These are phyloP conservation scores for Cataglyphis rosenhaueri DNA, from an alignment of 2,888 invertebrate genomes.

Conservation along the genomic window DNA sequence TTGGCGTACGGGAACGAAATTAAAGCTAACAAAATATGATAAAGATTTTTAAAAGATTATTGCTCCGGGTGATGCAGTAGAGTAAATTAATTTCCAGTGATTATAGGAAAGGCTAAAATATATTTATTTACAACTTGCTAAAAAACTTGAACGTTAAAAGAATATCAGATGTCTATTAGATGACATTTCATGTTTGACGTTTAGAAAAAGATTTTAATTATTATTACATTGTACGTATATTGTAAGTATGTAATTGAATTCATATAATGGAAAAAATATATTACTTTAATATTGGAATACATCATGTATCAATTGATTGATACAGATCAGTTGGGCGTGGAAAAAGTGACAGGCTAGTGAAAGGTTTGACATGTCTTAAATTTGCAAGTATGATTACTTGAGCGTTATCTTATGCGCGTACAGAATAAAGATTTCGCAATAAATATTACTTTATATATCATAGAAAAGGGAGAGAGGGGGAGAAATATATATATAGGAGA, in stretches of 20 bases:
- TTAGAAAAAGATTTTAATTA: neutral
- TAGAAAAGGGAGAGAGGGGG: no score
- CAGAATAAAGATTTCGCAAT: slow-evolving; percentile 32
- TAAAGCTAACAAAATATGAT: neutral
- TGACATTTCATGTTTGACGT: neutral
- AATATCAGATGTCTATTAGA: neutral
- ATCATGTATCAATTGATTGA: neutral
- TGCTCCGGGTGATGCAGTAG: no score
- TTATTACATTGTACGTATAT: neutral
- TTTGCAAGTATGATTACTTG: slow-evolving; percentile 44
- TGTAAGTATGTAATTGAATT: neutral
- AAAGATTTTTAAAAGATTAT: neutral
- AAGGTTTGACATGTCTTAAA: slow-evolving; percentile 33
- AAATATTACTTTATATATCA: neutral
- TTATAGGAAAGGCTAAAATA: neutral
- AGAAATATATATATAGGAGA: neutral
- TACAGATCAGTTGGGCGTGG: slow-evolving; percentile 6
- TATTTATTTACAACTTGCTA: neutral
- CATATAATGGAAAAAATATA: neutral
- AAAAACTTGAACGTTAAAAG: neutral
- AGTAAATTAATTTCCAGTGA: neutral
- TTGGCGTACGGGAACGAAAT: neutral
- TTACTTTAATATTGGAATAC: neutral
- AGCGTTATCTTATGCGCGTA: neutral
- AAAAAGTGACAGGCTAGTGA: slow-evolving; percentile 41